Base-by-base conservation (phyloP, 2,113 vertebrate species). In the Rhea pennata region DNA sequence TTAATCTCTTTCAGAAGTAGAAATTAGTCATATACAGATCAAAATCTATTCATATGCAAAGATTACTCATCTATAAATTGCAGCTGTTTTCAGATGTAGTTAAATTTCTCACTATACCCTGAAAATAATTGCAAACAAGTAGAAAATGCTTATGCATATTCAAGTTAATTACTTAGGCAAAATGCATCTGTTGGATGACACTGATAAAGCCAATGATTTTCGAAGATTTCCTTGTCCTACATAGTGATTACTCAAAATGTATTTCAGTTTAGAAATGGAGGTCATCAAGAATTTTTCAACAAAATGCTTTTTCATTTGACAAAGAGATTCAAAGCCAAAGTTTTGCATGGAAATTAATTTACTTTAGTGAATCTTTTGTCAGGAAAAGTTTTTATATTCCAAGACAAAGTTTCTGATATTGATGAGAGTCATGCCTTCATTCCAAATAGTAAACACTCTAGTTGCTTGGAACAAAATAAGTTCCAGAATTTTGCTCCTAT, bases 11-110 rank as follows among this genome's bases (percentile, higher is more conserved):
- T 91, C 72, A 94, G 73, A 70, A 96, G 72, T 9, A 90, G 72
- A 80, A 94, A 97, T 94, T 53, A 95, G 80, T 93, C 15, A 27
- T 72, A 61, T 59, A 66, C 39, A 70, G 91, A 92, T 82, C 54
- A 81, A 83, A 94, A 87, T 71, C 90, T 62, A 94, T 97, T 94
- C 77, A 92, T 88, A 89, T 91, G 93, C 84, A 91, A 95, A 91
- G 87, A 84, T 50, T 67, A 29, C 59, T 95, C 84, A 82, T 96
- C 93, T 92, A 79, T 82, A 93, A 94, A 94, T 76, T 89, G 92
- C 88, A 90, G 74, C 87, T 96, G 88, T 95, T 89, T 79, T 86
- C 78, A 91, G 62, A 82, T 67, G 75, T 70, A 70, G 51, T 66
- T 94, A 58, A 76, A 90, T 95, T 85, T 80, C 77, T 93, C 39